Conservation (phyloP, 2,888 invertebrate species). For the Drosophila subsilvestris region DNA sequence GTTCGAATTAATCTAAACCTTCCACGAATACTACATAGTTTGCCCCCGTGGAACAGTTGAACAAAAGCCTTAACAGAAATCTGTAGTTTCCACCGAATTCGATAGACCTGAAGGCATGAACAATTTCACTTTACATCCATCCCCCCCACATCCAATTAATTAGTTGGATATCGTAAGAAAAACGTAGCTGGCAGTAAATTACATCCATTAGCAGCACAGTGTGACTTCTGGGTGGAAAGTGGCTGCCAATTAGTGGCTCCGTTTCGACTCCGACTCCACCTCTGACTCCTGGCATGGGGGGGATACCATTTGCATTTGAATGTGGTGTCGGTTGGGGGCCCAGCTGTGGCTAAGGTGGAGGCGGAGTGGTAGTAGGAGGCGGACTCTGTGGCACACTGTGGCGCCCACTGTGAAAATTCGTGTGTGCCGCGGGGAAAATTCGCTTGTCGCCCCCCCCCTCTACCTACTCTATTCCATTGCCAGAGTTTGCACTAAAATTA, state of each 20-base stretch:
- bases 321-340: conserved; percentile 9
- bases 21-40: no score
- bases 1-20: no score
- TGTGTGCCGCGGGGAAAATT: conserved; percentile 18
- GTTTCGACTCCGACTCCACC: conserved; percentile 29
- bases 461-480: conserved; percentile 2
- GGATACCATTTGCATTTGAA: conserved; percentile 61
- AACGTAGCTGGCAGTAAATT: conserved; percentile 65
- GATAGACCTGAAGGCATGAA: neutral
- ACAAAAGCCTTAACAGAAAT: neutral
- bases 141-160: conserved; percentile 57
- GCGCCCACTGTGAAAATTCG: conserved; percentile 49
- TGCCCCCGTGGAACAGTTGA: neutral
- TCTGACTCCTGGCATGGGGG: conserved; percentile 2
- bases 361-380: neutral
- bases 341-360: conserved; percentile 5
- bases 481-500: conserved; percentile 40
- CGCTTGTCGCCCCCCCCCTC: neutral
- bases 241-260: conserved; percentile 68
- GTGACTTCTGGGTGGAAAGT: conserved; percentile 74
- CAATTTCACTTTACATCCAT: conserved; percentile 46
- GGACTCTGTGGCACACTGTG: neutral
- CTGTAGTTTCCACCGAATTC: neutral
- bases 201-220: conserved; percentile 81
- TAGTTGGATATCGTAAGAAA: conserved; percentile 56